A percentile compares a stretch with the other conserved stretches of the same genome.
phyloP scores from a whole-genome alignment of 2,888 invertebrate species.

The Lasioglossum morio region DNA sequence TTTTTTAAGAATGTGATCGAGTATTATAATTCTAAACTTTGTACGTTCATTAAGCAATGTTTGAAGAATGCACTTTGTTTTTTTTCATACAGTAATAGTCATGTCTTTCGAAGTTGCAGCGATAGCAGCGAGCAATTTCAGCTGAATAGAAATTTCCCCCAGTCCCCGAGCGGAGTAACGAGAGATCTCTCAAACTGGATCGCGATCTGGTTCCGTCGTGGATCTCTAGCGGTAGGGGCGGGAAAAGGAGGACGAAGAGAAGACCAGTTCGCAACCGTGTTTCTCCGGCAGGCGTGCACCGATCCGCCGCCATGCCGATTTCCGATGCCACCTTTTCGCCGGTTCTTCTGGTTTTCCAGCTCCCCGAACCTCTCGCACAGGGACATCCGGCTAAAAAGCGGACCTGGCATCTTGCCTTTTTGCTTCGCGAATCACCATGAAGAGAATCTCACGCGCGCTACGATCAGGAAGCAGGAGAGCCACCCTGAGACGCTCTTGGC shows the following conservation, averaged over 20 bases:
- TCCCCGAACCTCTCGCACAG: neutral
- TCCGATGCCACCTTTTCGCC: conserved; percentile 47
- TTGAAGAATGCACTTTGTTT: neutral
- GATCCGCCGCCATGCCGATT: conserved; percentile 37
- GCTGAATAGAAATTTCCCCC: conserved; percentile 51
- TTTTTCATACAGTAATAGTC: neutral
- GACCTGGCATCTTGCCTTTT: conserved; percentile 62
- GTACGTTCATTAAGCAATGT: neutral
- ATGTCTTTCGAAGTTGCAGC: neutral
- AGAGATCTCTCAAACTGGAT: conserved; percentile 65
- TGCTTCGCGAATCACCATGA: conserved; percentile 28
- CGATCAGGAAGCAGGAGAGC: conserved; percentile 60
- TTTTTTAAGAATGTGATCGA: neutral
- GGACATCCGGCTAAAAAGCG: conserved; percentile 44
- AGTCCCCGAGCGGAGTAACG: conserved; percentile 52
- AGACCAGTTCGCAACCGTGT: conserved; percentile 45
- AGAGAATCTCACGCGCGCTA: conserved; percentile 51
- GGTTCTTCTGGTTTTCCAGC: conserved; percentile 48
- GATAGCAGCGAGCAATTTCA: neutral
- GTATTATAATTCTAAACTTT: neutral
- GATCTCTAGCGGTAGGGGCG: conserved; percentile 47
- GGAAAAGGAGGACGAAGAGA: conserved; percentile 41
- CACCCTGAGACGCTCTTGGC: neutral
- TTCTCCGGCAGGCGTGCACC: conserved; percentile 16
- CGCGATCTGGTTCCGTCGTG: conserved; percentile 62